Percentiles rank a stretch among this genome's conserved stretches.
Conservation (phyloP, 2,888 invertebrate species). For the Eupithecia dodoneata region DNA sequence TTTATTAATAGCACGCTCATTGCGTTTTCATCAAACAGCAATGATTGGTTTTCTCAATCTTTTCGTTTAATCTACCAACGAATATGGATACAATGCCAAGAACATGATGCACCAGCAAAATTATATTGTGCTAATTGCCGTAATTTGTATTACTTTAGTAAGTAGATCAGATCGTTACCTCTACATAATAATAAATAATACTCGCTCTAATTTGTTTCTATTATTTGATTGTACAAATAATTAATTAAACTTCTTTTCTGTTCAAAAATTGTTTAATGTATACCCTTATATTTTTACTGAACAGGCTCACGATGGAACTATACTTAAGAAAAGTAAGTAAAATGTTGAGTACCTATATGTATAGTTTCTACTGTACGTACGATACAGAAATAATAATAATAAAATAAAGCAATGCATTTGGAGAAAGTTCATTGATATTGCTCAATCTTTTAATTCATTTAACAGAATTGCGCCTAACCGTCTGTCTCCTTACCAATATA, state of each 20-base stretch:
- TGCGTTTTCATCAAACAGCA: constrained; percentile 56
- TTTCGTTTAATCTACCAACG: not conserved
- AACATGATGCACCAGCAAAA: not conserved
- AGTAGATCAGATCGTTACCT: not conserved
- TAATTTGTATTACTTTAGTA: not conserved
- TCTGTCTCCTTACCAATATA: not conserved
- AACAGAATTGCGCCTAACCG: not conserved
- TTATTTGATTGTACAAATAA: not conserved
- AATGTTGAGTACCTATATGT: not conserved
- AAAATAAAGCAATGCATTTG: not conserved
- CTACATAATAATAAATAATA: not conserved
- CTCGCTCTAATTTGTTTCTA: no score
- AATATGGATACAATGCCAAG: not conserved
- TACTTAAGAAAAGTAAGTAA: not conserved
- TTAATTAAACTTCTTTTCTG: not conserved
- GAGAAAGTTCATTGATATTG: not conserved
- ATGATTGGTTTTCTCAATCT: constrained; percentile 4
- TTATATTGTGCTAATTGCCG: not conserved
- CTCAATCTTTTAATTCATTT: not conserved
- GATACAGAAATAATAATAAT: not conserved
- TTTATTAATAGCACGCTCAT: constrained; percentile 51
- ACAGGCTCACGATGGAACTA: not conserved
- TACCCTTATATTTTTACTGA: not conserved
- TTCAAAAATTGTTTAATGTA: not conserved
- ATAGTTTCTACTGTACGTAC: not conserved